Evolutionary conservation across 2,888 invertebrate species (phyloP), one percentile per base, ranked within the genome.

Genomic region (Salticus scenicus): DNA sequence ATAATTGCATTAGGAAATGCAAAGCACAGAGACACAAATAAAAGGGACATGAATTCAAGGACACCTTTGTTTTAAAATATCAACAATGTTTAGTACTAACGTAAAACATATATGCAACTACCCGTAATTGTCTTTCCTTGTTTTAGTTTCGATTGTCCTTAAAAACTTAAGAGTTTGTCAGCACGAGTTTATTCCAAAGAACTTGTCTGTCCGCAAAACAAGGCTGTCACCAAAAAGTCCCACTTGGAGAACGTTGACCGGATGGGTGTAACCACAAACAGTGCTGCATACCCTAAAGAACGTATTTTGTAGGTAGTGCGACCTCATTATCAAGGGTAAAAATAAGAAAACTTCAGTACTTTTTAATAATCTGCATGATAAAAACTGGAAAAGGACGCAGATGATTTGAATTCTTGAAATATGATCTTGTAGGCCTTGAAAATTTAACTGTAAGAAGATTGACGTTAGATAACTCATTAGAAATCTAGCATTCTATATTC

Each of bases 171-270:
- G 24, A 57, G 24, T 57, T 2, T 57, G 24, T 2, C 24, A 20
- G 24, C 57, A 5, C 2, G 1, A 2, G 2, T 57, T 57, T 57
- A 24, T 57, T 57, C n/a, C n/a, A n/a, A 37, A 24, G 4, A 24
- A 57, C 42, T 8, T 1, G 20, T 17, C 57, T 24, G 5, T 57
- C 24, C 24, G 24, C 24, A 57, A 57, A 57, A 24, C 57, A n/a
- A 4, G 24, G 24, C 57, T 24, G 57, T 57, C 57, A 57, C 71
- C 41, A 30, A n/a, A 20, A 10, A 71, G 71, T 71, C 71, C 71
- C 41, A 71, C 30, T 71, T 71, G 10, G 20, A 37, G 71, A 71
- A 37, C 71, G 28, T 71, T 71, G 71, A 71, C 71, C 71, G 71
- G 71, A 71, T 71, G 71, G 71, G 71, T 71, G 71, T 28, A 28